These are phyloP conservation scores for Erythrolamprus reginae DNA, from an alignment of 2,113 vertebrate genomes.

Conservation along the genomic window DNA sequence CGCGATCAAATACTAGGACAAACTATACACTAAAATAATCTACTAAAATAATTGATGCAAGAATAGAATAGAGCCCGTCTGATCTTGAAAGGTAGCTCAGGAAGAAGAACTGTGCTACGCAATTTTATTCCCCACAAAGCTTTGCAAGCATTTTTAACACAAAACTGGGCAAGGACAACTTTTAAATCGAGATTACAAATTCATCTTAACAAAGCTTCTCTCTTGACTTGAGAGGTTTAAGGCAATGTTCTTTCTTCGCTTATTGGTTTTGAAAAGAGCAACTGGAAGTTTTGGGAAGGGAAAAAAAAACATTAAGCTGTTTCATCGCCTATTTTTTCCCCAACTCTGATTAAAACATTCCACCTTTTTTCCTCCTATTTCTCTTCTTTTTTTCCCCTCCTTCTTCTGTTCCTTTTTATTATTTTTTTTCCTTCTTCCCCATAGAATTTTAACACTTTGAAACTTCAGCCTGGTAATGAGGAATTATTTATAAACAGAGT, in stretches of 20 bases:
- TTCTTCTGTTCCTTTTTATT: not conserved
- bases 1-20: not conserved
- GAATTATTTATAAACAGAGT: constrained; percentile 83
- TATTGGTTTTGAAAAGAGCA: constrained; percentile 50
- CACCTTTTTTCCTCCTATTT: constrained; percentile 14
- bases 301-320: constrained; percentile 55
- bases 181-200: constrained; percentile 53
- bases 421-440: no score
- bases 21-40: not conserved
- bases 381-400: not conserved
- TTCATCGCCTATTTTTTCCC: constrained; percentile 67
- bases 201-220: constrained; percentile 51
- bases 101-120: constrained; percentile 33
- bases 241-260: constrained; percentile 40
- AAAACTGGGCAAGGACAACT: constrained; percentile 56
- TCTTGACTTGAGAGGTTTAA: constrained; percentile 43
- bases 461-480: constrained; percentile 71
- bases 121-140: constrained; percentile 25
- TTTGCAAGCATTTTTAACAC: constrained; percentile 26
- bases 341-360: constrained; percentile 71
- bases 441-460: constrained; percentile 72
- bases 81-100: constrained; percentile 38
- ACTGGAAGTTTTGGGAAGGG: constrained; percentile 49
- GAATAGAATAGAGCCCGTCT: not conserved
- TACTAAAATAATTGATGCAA: not conserved